phyloP scores from a whole-genome alignment of 2,797 vertebrate genomes.

The Typhlichthys subterraneus region DNA sequence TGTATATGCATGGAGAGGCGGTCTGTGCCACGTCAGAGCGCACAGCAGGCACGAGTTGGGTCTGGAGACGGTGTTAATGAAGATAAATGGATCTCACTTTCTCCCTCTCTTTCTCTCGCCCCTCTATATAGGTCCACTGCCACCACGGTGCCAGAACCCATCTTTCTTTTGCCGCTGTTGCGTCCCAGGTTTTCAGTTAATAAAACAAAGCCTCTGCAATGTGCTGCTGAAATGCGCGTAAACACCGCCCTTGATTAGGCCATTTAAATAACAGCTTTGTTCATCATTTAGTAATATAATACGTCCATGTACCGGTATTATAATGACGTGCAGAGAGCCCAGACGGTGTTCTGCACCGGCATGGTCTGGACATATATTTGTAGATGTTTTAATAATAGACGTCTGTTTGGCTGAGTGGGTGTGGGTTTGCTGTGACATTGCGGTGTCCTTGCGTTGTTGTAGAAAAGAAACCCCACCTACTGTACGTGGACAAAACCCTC shows the following conservation, averaged over 20 bases:
- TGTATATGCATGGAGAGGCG: slow-evolving; percentile 64
- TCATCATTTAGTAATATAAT: slow-evolving; percentile 18
- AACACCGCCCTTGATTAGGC: neutral
- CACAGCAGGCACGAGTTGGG: slow-evolving; percentile 54
- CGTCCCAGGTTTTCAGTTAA: slow-evolving; percentile 28
- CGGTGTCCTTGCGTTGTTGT: slow-evolving; percentile 47
- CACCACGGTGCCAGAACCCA: slow-evolving; percentile 38
- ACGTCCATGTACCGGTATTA: neutral
- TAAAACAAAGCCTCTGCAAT: slow-evolving; percentile 3
- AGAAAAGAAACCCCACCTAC: slow-evolving; percentile 33
- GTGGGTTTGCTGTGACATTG: slow-evolving; percentile 53
- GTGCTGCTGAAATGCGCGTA: neutral
- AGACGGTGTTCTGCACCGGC: slow-evolving; percentile 3
- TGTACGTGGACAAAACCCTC: slow-evolving; percentile 52
- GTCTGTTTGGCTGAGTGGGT: slow-evolving; percentile 6
- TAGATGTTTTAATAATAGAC: slow-evolving; percentile 4
- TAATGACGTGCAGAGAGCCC: slow-evolving; percentile 14
- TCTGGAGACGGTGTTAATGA: slow-evolving; percentile 65
- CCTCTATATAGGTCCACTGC: slow-evolving; percentile 43
- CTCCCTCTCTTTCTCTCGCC: slow-evolving; percentile 15
- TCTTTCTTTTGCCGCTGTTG: slow-evolving; percentile 36
- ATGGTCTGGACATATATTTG: neutral
- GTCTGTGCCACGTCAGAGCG: slow-evolving; percentile 51
- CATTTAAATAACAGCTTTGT: slow-evolving; percentile 32
- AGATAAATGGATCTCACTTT: slow-evolving; percentile 72